These are phyloP conservation scores for Zeus faber DNA, from an alignment of 2,113 vertebrate genomes.

Conservation along the genomic window DNA sequence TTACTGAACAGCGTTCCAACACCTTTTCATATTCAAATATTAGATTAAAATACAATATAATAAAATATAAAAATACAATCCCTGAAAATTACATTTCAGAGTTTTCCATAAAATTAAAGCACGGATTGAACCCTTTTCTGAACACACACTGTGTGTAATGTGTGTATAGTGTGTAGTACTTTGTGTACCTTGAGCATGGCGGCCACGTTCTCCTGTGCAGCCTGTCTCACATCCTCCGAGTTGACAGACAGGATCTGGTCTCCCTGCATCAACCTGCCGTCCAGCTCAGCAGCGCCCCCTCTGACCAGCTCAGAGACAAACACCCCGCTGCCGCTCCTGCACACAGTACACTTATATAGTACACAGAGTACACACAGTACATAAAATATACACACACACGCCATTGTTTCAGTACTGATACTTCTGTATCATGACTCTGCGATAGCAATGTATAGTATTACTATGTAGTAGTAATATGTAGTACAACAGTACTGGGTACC, in stretches of 20 bases:
- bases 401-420: not conserved
- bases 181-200: slow-evolving; percentile 85
- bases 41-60: too few species aligned
- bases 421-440: too few species aligned
- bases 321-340: slow-evolving; percentile 82
- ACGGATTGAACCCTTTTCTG: not conserved
- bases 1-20: too few species aligned
- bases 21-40: too few species aligned
- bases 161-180: not conserved
- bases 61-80: too few species aligned
- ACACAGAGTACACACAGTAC: too few species aligned
- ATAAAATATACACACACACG: not conserved
- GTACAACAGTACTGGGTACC: slow-evolving; percentile 59
- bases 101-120: too few species aligned
- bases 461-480: too few species aligned
- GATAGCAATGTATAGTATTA: too few species aligned
- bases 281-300: slow-evolving; percentile 91
- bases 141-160: slow-evolving; percentile 4
- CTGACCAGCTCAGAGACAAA: slow-evolving; percentile 96
- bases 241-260: slow-evolving; percentile 95
- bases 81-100: too few species aligned
- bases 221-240: slow-evolving; percentile 85
- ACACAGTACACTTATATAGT: too few species aligned
- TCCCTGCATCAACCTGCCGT: slow-evolving; percentile 94
- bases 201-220: slow-evolving; percentile 91